Percentiles rank a stretch among this genome's conserved stretches.
These are phyloP conservation scores for Bufotes viridis DNA, from an alignment of 2,797 vertebrate genomes.

Conservation along the genomic window DNA sequence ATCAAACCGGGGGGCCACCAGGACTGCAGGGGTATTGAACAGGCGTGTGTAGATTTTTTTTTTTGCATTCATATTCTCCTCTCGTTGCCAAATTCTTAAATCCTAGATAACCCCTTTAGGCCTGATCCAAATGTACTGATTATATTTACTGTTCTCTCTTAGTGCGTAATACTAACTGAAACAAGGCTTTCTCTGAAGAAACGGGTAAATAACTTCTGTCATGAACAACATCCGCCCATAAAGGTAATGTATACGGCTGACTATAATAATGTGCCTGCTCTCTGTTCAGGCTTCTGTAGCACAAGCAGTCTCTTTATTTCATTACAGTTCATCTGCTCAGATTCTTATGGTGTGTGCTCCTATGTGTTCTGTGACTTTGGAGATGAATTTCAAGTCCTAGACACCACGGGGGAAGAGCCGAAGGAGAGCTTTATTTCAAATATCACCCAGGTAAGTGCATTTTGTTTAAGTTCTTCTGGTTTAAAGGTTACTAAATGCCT, in stretches of 20 bases:
- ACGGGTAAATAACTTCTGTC: constrained; percentile 91
- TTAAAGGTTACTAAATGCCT: neutral
- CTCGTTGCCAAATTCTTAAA: too few relatives aligned
- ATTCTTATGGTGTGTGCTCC: constrained; percentile 88
- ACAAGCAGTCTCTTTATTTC: constrained; percentile 37
- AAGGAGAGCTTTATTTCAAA: constrained; percentile 97
- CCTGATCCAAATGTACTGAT: neutral
- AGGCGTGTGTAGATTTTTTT: too few relatives aligned
- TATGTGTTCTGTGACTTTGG: constrained; percentile 98
- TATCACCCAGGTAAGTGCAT: constrained; percentile 86
- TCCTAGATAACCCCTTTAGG: neutral
- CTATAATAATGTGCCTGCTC: neutral
- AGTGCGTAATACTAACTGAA: constrained; percentile 97
- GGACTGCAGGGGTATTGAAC: too few relatives aligned
- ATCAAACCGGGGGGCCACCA: too few relatives aligned
- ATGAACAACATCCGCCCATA: constrained; percentile 86
- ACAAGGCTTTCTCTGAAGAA: constrained; percentile 84
- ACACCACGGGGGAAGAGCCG: constrained; percentile 94
- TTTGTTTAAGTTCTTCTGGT: neutral
- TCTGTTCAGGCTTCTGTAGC: neutral
- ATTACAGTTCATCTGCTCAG: constrained; percentile 89
- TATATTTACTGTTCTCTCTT: constrained; percentile 3
- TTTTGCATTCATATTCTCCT: too few relatives aligned
- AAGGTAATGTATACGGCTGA: constrained; percentile 78
- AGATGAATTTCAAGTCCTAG: constrained; percentile 92